Evolutionary conservation across 2,888 invertebrate species (phyloP).

Genomic region (Julus scanicus): DNA sequence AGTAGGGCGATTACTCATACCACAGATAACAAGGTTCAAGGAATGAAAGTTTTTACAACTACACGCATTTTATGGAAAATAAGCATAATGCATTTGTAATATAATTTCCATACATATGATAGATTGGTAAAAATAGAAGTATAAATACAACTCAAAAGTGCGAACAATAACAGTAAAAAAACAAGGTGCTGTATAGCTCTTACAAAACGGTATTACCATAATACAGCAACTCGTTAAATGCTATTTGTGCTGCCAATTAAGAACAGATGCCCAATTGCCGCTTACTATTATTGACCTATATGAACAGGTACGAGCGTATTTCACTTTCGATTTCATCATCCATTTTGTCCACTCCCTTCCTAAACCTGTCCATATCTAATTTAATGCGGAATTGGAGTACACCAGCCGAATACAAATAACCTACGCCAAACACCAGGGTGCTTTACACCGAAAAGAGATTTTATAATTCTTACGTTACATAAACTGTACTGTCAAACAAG

Average conservation of each 20-base stretch:
- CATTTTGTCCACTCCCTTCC: conserved; percentile 18
- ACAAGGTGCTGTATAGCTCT: background rate
- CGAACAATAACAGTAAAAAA: background rate
- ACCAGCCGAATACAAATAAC: background rate
- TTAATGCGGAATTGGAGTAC: conserved; percentile 5
- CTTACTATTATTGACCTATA: conserved; percentile 6
- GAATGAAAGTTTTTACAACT: background rate
- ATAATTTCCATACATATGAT: background rate
- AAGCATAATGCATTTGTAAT: background rate
- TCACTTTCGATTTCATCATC: conserved; percentile 30
- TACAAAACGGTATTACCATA: background rate
- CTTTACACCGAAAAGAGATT: conserved; percentile 24
- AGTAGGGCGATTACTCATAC: background rate
- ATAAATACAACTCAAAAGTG: background rate
- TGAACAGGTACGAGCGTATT: no score
- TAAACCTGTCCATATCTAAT: conserved; percentile 17
- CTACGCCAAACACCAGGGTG: conserved; percentile 39
- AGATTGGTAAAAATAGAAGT: background rate
- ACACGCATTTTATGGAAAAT: background rate
- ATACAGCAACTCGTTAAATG: background rate
- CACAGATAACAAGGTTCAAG: background rate
- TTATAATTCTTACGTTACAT: background rate
- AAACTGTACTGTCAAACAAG: conserved; percentile 37
- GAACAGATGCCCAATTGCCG: background rate
- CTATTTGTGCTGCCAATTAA: conserved; percentile 25